These are phyloP conservation scores for Trichonephila clavipes DNA, from an alignment of 1,140 invertebrate genomes.

Conservation along the genomic window DNA sequence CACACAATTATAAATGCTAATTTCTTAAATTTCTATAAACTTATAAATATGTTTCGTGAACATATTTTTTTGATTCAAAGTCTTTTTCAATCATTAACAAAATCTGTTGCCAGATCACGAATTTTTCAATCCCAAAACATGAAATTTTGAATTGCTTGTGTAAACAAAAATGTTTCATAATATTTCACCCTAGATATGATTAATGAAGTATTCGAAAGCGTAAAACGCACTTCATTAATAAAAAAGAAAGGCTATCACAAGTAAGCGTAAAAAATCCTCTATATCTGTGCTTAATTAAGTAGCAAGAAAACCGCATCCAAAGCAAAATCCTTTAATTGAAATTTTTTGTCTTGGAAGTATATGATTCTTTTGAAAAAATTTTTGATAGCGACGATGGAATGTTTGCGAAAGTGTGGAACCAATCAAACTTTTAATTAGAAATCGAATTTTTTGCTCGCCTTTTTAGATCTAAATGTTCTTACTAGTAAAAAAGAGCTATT, in stretches of 20 bases:
- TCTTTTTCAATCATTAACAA: too few species aligned
- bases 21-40: background rate
- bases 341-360: background rate
- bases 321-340: slow-evolving; percentile 42
- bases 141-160: too few species aligned
- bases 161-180: background rate
- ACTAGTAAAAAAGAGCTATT: background rate
- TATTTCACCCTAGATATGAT: too few species aligned
- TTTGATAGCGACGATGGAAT: background rate
- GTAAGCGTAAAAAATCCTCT: background rate
- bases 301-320: slow-evolving; percentile 33
- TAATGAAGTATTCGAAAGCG: background rate
- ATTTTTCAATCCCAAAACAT: too few species aligned
- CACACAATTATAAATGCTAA: too few species aligned
- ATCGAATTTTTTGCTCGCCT: background rate
- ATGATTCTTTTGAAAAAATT: slow-evolving; percentile 36
- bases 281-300: slow-evolving; percentile 33
- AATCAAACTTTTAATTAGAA: slow-evolving; percentile 57
- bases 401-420: background rate
- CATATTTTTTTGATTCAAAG: background rate
- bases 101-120: too few species aligned
- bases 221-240: background rate
- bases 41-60: background rate
- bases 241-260: slow-evolving; percentile 6
- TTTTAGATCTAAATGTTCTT: background rate